A percentile compares a stretch with the other conserved stretches of the same genome.
Evolutionary conservation across 2,888 invertebrate species (phyloP).

Genomic region (Liposcelis brunnea): DNA sequence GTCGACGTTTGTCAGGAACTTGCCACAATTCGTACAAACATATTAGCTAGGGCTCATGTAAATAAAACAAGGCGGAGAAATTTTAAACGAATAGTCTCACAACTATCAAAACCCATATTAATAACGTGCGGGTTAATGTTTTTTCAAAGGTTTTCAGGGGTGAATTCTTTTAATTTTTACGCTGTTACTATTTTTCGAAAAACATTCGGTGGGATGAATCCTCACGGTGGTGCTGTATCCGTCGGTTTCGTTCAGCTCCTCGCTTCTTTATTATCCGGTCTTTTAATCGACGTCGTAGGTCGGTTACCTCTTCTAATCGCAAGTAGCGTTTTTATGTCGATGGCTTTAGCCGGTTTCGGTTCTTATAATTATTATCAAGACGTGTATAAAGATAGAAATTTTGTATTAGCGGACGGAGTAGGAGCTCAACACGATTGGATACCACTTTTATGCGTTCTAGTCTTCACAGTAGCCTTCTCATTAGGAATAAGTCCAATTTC

Average conservation of each 20-base stretch:
- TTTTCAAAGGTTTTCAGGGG: constrained; percentile 66
- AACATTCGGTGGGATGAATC: constrained; percentile 65
- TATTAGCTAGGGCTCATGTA: constrained; percentile 27
- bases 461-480: constrained; percentile 74
- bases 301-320: constrained; percentile 66
- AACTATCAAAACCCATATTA: constrained; percentile 49
- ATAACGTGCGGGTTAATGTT: constrained; percentile 78
- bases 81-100: constrained; percentile 14
- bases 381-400: constrained; percentile 1
- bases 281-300: constrained; percentile 73
- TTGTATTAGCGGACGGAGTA: constrained; percentile 13
- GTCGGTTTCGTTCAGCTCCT: constrained; percentile 70
- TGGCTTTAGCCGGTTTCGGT: constrained; percentile 71
- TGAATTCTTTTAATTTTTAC: constrained; percentile 70
- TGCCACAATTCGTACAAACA: constrained; percentile 50
- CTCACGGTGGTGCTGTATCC: constrained; percentile 68
- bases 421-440: constrained; percentile 60
- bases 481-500: constrained; percentile 77
- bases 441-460: constrained; percentile 61
- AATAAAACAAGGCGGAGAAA: constrained; percentile 11
- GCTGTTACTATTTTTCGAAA: constrained; percentile 73
- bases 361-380: constrained; percentile 47
- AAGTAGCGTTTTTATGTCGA: constrained; percentile 67
- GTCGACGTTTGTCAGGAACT: constrained; percentile 61
- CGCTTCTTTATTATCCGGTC: constrained; percentile 63